These are phyloP conservation scores for Empis stercorea DNA, from an alignment of 2,888 invertebrate species.

Conservation along the genomic window DNA sequence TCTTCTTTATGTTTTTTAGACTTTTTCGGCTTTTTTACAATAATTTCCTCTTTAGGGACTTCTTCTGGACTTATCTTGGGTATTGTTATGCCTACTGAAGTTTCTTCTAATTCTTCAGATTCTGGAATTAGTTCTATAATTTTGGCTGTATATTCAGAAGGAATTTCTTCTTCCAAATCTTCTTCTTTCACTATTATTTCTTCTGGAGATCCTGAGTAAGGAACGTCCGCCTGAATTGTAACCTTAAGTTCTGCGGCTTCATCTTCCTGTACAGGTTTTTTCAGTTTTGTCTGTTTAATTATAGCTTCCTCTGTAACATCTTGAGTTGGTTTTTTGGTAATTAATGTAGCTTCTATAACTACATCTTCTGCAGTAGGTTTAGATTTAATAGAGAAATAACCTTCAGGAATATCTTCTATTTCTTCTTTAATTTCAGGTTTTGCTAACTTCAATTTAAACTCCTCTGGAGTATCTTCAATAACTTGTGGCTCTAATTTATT, in stretches of 20 bases:
- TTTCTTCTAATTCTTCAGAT: not conserved
- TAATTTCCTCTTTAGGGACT: constrained; percentile 15
- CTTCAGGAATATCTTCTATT: constrained; percentile 17
- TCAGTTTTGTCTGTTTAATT: constrained; percentile 22
- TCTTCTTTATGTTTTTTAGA: constrained; percentile 22
- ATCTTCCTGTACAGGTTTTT: constrained; percentile 25
- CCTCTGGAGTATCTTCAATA: not conserved
- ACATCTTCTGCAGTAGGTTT: constrained; percentile 7
- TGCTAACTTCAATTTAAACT: not conserved
- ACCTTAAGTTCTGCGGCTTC: constrained; percentile 22
- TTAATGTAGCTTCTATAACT: constrained; percentile 6
- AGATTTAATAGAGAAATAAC: constrained; percentile 3
- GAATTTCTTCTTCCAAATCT: constrained; percentile 2
- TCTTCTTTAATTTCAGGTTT: constrained; percentile 8
- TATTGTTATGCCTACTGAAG: too few relatives aligned
- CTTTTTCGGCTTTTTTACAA: constrained; percentile 21
- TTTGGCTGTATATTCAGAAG: not conserved
- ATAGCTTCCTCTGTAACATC: constrained; percentile 11
- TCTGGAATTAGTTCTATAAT: not conserved
- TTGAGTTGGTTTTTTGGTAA: constrained; percentile 4
- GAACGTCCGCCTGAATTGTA: constrained; percentile 16
- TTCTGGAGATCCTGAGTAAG: constrained; percentile 17
- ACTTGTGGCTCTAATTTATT: not conserved
- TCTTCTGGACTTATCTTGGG: constrained; percentile 23
- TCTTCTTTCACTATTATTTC: constrained; percentile 21